A percentile compares a stretch with the other conserved stretches of the same genome.
Conservation (phyloP, 2,113 vertebrate genomes). For the Morone saxatilis region DNA sequence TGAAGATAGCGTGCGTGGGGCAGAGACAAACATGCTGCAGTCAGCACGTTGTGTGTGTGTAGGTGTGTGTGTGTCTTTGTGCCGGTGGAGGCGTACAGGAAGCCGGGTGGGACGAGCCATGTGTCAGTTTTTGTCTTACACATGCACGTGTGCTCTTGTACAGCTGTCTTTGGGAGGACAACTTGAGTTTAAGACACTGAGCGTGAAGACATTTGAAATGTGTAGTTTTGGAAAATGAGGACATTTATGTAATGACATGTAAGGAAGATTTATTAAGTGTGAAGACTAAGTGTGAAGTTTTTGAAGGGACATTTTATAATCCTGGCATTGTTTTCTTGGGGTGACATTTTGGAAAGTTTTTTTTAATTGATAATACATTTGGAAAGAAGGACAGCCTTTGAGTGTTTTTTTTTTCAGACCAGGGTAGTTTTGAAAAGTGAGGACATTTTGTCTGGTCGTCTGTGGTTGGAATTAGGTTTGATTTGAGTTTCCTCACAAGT, state of each 20-base stretch:
- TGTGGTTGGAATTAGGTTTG: too few relatives aligned
- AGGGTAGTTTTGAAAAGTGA: background rate
- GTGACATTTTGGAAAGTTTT: too few relatives aligned
- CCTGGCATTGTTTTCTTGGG: too few relatives aligned
- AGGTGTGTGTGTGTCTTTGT: slow-evolving; percentile 20
- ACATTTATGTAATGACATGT: too few relatives aligned
- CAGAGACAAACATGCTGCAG: slow-evolving; percentile 90
- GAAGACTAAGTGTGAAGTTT: too few relatives aligned
- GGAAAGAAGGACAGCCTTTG: too few relatives aligned
- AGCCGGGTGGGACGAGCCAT: slow-evolving; percentile 28
- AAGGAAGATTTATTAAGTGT: too few relatives aligned
- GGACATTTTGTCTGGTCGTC: background rate
- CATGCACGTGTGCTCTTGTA: background rate
- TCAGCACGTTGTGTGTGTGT: slow-evolving; percentile 81
- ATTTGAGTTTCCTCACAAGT: too few relatives aligned
- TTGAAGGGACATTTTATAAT: too few relatives aligned
- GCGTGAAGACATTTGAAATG: background rate
- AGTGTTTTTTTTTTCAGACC: too few relatives aligned
- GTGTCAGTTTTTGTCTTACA: slow-evolving; percentile 21
- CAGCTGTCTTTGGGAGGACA: background rate
- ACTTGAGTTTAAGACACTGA: background rate
- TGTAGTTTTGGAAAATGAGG: background rate
- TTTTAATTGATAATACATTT: too few relatives aligned
- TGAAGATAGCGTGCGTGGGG: slow-evolving; percentile 87
- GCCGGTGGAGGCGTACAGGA: slow-evolving; percentile 22